Evolutionary conservation across 2,797 vertebrate species (phyloP), one percentile per base, ranked within the genome.

Genomic region (Valencia hispanica): DNA sequence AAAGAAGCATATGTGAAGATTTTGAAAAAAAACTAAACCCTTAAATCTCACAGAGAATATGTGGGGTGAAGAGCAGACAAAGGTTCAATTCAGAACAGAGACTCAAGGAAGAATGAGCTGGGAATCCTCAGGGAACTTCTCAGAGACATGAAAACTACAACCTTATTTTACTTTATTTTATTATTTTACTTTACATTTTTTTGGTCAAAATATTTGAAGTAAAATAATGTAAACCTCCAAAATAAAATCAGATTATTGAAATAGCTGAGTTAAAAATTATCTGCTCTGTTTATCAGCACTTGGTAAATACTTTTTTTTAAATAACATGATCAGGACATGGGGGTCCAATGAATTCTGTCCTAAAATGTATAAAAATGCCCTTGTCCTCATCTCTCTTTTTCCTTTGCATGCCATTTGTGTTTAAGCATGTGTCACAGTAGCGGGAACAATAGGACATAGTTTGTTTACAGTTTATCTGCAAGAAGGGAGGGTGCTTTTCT

Each of bases 401-500:
- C 10, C n/a, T 51, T 73, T 59, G 77, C 70, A 68, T 57, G 70
- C 51, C 63, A 71, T 48, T 75, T 74, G 63, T 66, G 17, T 73
- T 32, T 32, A 15, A 5, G n/a, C 75, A 66, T 71, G 68, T n/a
- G 71, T 50, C 73, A 39, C 51, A 61, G 72, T 68, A 30, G 36
- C 68, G 78, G 75, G n/a, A 79, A 32, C 74, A 68, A 32, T 55
- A 68, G 69, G 47, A 74, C 63, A 25, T 25, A 36, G 0, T 57
- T 68, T 74, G 76, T 75, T 48, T 36, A 70, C 20, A 59, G 36
- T 69, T 73, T 22, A 34, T 78, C 30, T 68, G 48, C 20, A 69
- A 59, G 61, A 68, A 55, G 82, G 6, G 27, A 50, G 45, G 61
- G 47, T 70, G 75, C 55, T 32, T 79, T 59, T 80, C 66, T 80